A percentile compares a stretch with the other conserved stretches of the same genome.
Evolutionary conservation across 2,113 vertebrate species (phyloP).

Genomic region (Cairina moschata): DNA sequence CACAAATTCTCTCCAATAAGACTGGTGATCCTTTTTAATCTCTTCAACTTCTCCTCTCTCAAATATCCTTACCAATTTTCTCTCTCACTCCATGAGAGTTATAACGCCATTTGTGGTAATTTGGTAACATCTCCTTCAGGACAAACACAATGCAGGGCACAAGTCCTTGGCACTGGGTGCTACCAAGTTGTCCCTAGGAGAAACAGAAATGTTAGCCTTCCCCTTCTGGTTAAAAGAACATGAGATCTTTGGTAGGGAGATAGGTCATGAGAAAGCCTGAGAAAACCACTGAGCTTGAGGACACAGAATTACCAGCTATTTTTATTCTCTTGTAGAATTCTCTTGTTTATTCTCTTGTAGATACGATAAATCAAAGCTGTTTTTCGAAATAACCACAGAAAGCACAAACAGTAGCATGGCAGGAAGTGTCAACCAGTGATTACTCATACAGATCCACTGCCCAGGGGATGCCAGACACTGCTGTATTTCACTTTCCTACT

Average conservation of each 20-base stretch:
- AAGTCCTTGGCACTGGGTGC: constrained; percentile 93
- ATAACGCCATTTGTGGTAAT: constrained; percentile 97
- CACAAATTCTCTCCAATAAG: not conserved
- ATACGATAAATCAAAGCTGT: not conserved
- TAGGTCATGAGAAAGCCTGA: not conserved
- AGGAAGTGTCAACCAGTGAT: not conserved
- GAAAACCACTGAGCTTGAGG: fast-evolving
- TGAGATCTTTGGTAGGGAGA: not conserved
- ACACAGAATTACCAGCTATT: not conserved
- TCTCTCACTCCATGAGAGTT: constrained; percentile 92
- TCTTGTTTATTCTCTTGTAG: not conserved
- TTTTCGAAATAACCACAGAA: not conserved
- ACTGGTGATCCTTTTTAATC: not conserved
- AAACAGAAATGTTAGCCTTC: not conserved
- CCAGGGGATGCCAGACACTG: not conserved
- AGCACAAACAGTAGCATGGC: not conserved
- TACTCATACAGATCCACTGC: not conserved
- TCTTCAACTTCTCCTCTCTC: not conserved
- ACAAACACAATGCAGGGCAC: constrained; percentile 95
- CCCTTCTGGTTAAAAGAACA: not conserved
- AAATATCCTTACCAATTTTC: constrained; percentile 84
- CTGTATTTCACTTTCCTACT: not conserved
- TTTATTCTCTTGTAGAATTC: not conserved
- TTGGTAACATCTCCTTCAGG: constrained; percentile 96
- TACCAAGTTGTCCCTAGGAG: constrained; percentile 92